Percentiles rank a stretch among this genome's conserved stretches.
These are phyloP conservation scores for Cladorhizidae sp. DNA, from an alignment of 37 sponge, comb jelly and placozoan genomes.

Conservation along the genomic window DNA sequence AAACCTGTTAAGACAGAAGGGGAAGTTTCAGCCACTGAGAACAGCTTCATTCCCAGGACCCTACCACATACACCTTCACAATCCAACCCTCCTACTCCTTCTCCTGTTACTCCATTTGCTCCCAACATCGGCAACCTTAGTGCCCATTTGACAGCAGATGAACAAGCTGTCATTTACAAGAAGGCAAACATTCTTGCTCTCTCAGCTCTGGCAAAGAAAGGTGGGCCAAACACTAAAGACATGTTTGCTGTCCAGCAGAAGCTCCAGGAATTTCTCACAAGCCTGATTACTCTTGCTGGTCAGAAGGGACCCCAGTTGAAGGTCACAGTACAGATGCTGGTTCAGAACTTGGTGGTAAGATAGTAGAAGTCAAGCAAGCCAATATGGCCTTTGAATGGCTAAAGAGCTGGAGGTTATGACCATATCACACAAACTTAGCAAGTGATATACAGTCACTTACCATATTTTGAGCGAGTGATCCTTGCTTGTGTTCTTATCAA, in stretches of 20 bases:
- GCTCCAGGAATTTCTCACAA: constrained; percentile 73
- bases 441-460: no score
- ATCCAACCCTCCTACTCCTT: neutral
- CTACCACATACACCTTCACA: neutral
- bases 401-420: no score
- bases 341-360: constrained; percentile 80
- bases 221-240: constrained; percentile 50
- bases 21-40: constrained; percentile 30
- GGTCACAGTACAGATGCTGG: constrained; percentile 58
- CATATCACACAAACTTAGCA: no score
- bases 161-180: constrained; percentile 42
- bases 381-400: no score
- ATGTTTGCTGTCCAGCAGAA: constrained; percentile 59
- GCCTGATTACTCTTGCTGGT: constrained; percentile 69
- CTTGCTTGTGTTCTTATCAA: no score
- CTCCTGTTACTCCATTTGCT: constrained; percentile 10
- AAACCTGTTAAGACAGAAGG: constrained; percentile 66
- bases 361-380: no score
- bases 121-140: constrained; percentile 4
- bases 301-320: constrained; percentile 53
- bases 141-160: constrained; percentile 45
- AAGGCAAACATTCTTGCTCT: constrained; percentile 58
- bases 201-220: constrained; percentile 44
- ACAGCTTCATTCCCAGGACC: constrained; percentile 15
- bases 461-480: no score